phyloP scores from a whole-genome alignment of 2,888 invertebrate genomes.

The Biston betularia region DNA sequence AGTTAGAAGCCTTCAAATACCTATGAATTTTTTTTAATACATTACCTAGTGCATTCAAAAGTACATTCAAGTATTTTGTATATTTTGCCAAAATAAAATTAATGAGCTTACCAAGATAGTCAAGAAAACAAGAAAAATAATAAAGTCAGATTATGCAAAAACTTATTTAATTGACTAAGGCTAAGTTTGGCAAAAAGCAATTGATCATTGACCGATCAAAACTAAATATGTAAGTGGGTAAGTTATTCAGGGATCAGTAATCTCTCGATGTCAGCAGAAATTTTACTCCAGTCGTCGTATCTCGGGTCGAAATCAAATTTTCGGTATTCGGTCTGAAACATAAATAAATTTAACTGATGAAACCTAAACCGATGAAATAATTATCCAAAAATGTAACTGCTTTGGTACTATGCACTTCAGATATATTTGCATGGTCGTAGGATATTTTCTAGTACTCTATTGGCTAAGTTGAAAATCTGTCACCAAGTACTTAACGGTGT shows the following conservation, averaged over 20 bases:
- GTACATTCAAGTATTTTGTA: no score
- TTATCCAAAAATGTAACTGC: background rate
- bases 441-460: no score
- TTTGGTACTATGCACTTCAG: no score
- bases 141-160: background rate
- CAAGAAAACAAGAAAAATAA: background rate
- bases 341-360: slow-evolving; percentile 15
- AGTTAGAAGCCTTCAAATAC: no score
- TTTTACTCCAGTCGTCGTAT: slow-evolving; percentile 37
- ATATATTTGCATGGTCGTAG: no score
- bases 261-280: slow-evolving; percentile 1
- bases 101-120: background rate
- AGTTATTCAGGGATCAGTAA: slow-evolving; percentile 22
- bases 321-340: slow-evolving; percentile 50
- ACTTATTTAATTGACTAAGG: slow-evolving; percentile 11
- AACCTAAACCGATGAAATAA: background rate
- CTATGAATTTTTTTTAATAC: no score
- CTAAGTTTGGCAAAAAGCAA: slow-evolving; percentile 22
- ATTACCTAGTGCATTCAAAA: no score
- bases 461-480: no score
- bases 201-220: slow-evolving; percentile 1
- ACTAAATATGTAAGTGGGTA: background rate
- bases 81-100: no score
- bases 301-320: slow-evolving; percentile 44
- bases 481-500: no score